Evolutionary conservation across 2,888 invertebrate genomes (phyloP).

Genomic region (Aethes cnicana): DNA sequence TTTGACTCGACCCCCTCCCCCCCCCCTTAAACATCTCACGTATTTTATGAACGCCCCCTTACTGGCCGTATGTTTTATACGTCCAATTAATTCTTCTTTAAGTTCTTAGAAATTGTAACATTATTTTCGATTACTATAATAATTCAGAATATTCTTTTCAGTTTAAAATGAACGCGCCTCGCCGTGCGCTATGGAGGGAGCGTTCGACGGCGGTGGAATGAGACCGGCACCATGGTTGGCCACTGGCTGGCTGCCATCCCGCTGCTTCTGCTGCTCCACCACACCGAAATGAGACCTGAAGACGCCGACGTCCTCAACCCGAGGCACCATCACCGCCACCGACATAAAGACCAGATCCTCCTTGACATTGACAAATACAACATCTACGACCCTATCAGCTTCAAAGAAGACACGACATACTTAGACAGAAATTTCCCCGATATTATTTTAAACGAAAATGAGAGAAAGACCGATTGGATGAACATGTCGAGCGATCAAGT

Average conservation of each 20-base stretch:
- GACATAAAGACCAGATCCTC: conserved; percentile 26
- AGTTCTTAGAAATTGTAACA: too few relatives aligned
- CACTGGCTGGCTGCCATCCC: conserved; percentile 64
- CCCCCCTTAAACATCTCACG: too few relatives aligned
- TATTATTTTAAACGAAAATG: conserved; percentile 43
- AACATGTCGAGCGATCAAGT: conserved; percentile 69
- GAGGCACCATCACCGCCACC: conserved; percentile 55
- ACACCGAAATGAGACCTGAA: conserved; percentile 59
- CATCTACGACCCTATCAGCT: conserved; percentile 44
- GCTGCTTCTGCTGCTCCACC: conserved; percentile 55
- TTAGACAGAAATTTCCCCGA: conserved; percentile 51
- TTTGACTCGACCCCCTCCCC: too few relatives aligned
- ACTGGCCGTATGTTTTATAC: too few relatives aligned
- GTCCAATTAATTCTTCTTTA: too few relatives aligned
- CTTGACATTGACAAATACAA: conserved; percentile 26
- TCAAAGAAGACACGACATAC: conserved; percentile 47
- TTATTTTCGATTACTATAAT: too few relatives aligned
- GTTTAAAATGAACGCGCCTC: conserved; percentile 58
- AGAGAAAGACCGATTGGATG: conserved; percentile 59
- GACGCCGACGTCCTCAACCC: conserved; percentile 47
- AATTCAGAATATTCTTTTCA: conserved; percentile 50
- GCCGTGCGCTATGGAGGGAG: conserved; percentile 54
- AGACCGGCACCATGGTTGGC: conserved; percentile 62
- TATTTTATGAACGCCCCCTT: too few relatives aligned
- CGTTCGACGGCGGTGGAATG: conserved; percentile 60